Evolutionary conservation across 1,140 invertebrate genomes (phyloP).

Genomic region (Zaprionus africanus): DNA sequence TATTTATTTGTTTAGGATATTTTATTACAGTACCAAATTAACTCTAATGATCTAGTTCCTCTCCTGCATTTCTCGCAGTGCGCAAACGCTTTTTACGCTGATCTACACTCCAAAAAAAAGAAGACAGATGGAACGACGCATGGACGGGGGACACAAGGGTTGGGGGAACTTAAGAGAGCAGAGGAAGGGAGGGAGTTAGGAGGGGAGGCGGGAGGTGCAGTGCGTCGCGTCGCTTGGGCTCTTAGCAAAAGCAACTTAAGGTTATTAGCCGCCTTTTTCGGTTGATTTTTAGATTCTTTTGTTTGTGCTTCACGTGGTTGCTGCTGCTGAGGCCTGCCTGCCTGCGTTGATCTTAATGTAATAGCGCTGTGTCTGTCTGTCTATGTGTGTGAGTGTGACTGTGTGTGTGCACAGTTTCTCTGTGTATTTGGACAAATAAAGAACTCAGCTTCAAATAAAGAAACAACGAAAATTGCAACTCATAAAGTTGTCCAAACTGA

Average conservation of each 20-base stretch:
- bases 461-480: constrained; percentile 56
- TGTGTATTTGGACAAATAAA: constrained; percentile 23
- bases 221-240: constrained; percentile 6
- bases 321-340: constrained; percentile 7
- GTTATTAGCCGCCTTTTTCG: constrained; percentile 61
- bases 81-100: constrained; percentile 7
- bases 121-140: background rate
- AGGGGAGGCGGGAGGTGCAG: background rate
- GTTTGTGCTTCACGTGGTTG: constrained; percentile 33
- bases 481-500: constrained; percentile 57
- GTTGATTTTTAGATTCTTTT: constrained; percentile 51
- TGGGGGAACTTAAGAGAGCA: background rate
- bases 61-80: constrained; percentile 14
- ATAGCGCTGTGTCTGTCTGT: constrained; percentile 10
- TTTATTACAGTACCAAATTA: too few species aligned
- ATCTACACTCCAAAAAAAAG: constrained; percentile 22
- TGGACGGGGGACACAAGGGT: background rate
- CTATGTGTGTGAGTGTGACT: constrained; percentile 14
- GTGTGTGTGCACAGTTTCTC: constrained; percentile 6
- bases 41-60: too few species aligned
- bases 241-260: constrained; percentile 49
- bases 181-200: too few species aligned
- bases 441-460: constrained; percentile 15
- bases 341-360: constrained; percentile 53
- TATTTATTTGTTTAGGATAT: too few species aligned